A percentile compares a stretch with the other conserved stretches of the same genome.
Conservation (phyloP, 2,888 invertebrate species). For the Campopleginae sp. region DNA sequence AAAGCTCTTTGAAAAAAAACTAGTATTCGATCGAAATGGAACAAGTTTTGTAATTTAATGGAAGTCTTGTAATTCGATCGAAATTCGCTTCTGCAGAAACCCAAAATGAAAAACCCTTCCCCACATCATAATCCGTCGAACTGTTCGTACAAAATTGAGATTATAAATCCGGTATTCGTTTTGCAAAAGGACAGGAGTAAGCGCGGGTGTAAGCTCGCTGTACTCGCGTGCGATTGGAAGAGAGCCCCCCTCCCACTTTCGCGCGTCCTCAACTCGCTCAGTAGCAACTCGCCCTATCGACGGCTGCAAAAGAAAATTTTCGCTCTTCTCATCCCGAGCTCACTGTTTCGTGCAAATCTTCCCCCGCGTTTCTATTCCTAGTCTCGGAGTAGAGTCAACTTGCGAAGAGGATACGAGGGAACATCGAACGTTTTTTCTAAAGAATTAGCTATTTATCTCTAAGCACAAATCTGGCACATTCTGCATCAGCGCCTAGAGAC, state of each 20-base stretch:
- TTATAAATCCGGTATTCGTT: too few species aligned
- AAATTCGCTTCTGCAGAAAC: neutral
- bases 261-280: neutral
- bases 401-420: too few species aligned
- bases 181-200: too few species aligned
- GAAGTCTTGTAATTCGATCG: too few species aligned
- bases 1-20: neutral
- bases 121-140: neutral
- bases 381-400: too few species aligned
- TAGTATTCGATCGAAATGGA: neutral
- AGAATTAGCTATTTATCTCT: neutral
- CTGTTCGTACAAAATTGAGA: neutral
- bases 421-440: neutral
- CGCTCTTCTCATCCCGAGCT: too few species aligned
- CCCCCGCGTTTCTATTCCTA: too few species aligned
- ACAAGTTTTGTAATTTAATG: neutral
- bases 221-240: neutral
- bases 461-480: neutral
- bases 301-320: neutral
- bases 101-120: neutral
- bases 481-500: neutral
- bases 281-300: neutral
- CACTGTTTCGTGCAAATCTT: too few species aligned
- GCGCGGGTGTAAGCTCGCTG: too few species aligned
- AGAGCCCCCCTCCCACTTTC: neutral